Base-by-base conservation (phyloP, 2,113 vertebrate genomes). In the Craseonycteris thonglongyai region DNA sequence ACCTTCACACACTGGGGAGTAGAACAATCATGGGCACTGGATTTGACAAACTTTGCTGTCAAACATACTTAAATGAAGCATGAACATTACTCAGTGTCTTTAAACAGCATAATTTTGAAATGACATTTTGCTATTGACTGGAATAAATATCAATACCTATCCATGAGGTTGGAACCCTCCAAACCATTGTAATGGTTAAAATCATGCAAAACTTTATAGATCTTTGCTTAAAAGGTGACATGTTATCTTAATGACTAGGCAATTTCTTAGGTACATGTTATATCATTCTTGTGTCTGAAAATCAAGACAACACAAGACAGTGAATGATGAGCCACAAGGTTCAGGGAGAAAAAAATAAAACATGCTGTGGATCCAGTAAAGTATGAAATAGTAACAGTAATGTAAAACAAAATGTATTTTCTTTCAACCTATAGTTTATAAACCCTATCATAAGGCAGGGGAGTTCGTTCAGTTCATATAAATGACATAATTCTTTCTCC, bases 231-330 rank as follows among this genome's bases (percentile, higher is more conserved):
- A 47, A 91, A 90, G 38, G n/a, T 14, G 33, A 65, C 71, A 30
- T 94, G 90, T 93, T 94, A 96, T 91, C 65, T 89, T 87, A 93
- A 93, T 40, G 87, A 89, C 33, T 68, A 76, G 47, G 40, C 6
- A 3, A 51, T 59, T 28, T 68, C 65, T 80, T 80, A 74, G 16
- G 33, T n/a, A n/a, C n/a, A n/a, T n/a, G n/a, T n/a, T n/a, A n/a
- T 95, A 91, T 94, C 93, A 72, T 21, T 59, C 40, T 75, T 83
- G 5, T 35, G 83, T 90, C 65, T 96, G 75, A 79, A 15, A 47
- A 58, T 35, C 28, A 45, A 95, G 86, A 93, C 42, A 95, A 88
- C 21, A 42, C 40, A 59, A n/a, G 28, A 38, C 14, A 68, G 76
- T 35, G 81, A 92, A 63, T 47, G 47, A 79, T 59, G 75, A 72